These are phyloP conservation scores for Sardinella longiceps DNA, from an alignment of 2,797 vertebrate genomes.

Conservation along the genomic window DNA sequence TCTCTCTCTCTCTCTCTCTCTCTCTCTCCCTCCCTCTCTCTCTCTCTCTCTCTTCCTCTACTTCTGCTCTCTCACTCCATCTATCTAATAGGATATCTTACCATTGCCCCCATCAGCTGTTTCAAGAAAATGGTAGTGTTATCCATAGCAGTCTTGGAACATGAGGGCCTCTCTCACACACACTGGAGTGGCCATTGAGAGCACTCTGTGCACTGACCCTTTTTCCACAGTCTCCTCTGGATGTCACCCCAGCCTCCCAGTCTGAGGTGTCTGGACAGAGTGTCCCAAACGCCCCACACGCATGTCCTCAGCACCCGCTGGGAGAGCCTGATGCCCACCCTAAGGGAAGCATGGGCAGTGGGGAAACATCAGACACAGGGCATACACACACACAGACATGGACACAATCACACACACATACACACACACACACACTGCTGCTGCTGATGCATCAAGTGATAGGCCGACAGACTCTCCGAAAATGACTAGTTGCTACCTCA, in stretches of 20 bases:
- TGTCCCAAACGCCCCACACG: neutral
- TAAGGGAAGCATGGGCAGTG: too few relatives aligned
- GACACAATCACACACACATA: too few relatives aligned
- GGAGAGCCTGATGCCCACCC: too few relatives aligned
- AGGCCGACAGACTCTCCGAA: conserved; percentile 7
- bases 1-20: neutral
- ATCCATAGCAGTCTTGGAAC: neutral
- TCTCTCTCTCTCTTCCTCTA: neutral
- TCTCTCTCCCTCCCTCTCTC: neutral
- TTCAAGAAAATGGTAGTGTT: neutral
- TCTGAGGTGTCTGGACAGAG: conserved; percentile 1
- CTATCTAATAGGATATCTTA: neutral
- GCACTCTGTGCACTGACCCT: neutral
- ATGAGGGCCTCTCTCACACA: neutral
- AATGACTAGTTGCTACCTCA: neutral
- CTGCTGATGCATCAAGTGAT: too few relatives aligned
- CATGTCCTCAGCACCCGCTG: neutral
- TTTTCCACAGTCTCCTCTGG: neutral
- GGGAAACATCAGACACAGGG: neutral
- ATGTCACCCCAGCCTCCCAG: neutral
- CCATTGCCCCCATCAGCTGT: neutral
- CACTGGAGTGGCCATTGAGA: conserved; percentile 1
- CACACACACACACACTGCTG: too few relatives aligned
- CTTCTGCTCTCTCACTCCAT: neutral
- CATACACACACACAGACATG: neutral